phyloP scores from a whole-genome alignment of 2,888 invertebrate species.

The Carterocephalus palaemon region DNA sequence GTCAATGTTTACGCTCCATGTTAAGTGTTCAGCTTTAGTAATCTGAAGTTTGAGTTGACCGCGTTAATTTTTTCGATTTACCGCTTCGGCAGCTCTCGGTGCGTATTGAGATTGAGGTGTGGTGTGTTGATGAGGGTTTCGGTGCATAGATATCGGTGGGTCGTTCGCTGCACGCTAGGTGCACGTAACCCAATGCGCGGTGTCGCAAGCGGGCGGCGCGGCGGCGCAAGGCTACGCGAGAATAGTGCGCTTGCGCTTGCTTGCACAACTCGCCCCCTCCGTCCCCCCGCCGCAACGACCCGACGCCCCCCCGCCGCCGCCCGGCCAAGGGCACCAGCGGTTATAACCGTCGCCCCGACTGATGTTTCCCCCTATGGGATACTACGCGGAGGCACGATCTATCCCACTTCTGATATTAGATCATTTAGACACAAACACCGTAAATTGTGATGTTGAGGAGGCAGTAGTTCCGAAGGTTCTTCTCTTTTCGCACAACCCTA shows the following conservation, averaged over 20 bases:
- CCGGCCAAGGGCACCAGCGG: constrained; percentile 22
- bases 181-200: constrained; percentile 19
- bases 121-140: neutral
- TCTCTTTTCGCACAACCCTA: too few relatives aligned
- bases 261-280: constrained; percentile 14
- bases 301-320: constrained; percentile 9
- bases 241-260: constrained; percentile 49
- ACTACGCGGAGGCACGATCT: neutral
- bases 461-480: too few relatives aligned
- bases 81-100: too few relatives aligned
- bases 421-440: too few relatives aligned
- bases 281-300: constrained; percentile 13
- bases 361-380: too few relatives aligned
- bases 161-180: neutral
- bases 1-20: too few relatives aligned
- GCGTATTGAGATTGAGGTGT: too few relatives aligned
- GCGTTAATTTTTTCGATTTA: too few relatives aligned
- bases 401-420: too few relatives aligned
- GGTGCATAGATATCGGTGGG: neutral
- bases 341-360: constrained; percentile 20
- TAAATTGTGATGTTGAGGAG: too few relatives aligned
- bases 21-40: too few relatives aligned
- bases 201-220: constrained; percentile 25
- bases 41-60: too few relatives aligned
- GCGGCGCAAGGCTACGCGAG: constrained; percentile 43